A percentile compares a stretch with the other conserved stretches of the same genome.
Conservation (phyloP, 2,797 vertebrate species). For the Sebastes kiyomatsui region DNA sequence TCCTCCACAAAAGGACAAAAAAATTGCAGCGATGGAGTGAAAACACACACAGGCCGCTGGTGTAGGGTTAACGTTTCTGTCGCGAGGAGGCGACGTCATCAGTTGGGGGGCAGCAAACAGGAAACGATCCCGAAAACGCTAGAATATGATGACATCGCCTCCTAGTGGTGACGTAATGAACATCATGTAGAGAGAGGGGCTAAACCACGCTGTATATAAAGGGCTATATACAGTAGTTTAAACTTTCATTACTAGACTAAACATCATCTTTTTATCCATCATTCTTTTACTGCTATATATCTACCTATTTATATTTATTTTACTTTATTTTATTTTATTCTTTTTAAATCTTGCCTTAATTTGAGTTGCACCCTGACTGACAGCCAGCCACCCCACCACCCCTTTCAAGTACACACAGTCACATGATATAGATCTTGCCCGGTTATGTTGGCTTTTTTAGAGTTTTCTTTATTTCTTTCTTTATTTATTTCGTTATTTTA, state of each 20-base stretch:
- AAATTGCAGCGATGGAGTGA: constrained; percentile 74
- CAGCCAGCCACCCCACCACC: no score
- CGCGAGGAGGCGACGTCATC: constrained; percentile 57
- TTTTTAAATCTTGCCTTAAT: no score
- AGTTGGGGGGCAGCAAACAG: not conserved
- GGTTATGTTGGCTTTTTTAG: no score
- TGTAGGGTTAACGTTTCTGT: constrained; percentile 48
- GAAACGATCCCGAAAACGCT: not conserved
- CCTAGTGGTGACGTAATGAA: not conserved
- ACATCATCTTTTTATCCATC: no score
- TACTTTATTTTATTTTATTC: no score
- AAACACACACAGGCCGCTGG: constrained; percentile 70
- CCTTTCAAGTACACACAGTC: no score
- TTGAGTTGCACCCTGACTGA: no score
- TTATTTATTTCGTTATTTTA: rapidly evolving
- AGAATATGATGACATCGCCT: not conserved
- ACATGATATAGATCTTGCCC: no score
- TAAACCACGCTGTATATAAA: not conserved
- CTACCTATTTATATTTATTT: no score
- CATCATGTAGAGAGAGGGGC: not conserved
- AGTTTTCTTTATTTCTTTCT: no score
- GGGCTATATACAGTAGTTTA: no score
- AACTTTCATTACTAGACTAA: not conserved
- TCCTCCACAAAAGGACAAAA: constrained; percentile 74
- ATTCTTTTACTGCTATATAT: no score